These are phyloP conservation scores for Heliocidaris erythrogramma DNA, from an alignment of 35 echinoderm and acorn worm genomes.

Conservation along the genomic window DNA sequence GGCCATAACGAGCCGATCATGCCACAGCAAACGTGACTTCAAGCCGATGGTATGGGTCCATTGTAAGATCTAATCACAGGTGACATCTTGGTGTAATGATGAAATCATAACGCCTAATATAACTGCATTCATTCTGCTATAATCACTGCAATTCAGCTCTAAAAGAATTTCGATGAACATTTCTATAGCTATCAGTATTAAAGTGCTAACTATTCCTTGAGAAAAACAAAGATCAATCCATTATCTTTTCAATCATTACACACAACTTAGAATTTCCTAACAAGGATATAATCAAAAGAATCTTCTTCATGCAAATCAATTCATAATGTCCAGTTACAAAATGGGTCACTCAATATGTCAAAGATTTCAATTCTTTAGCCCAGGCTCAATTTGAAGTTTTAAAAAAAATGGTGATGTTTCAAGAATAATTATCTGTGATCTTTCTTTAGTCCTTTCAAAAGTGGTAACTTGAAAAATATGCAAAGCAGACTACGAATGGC, in stretches of 20 bases:
- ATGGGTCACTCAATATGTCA: no score
- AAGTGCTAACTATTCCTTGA: no score
- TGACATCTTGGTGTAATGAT: neutral
- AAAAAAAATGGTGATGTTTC: no score
- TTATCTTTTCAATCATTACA: no score
- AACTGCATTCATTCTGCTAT: neutral
- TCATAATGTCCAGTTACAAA: no score
- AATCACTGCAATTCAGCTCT: neutral
- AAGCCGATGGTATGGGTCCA: neutral
- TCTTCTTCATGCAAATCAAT: no score
- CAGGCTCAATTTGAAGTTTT: no score
- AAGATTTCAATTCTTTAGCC: no score
- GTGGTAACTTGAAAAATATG: neutral
- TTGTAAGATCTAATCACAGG: neutral
- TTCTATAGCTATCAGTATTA: neutral
- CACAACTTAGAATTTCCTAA: no score
- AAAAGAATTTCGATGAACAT: neutral
- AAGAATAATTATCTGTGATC: no score
- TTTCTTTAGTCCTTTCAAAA: neutral
- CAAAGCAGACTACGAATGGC: neutral
- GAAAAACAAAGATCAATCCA: no score
- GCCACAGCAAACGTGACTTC: neutral
- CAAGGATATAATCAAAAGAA: no score
- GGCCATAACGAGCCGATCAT: neutral
- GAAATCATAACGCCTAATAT: neutral